Evolutionary conservation across 1,140 invertebrate genomes (phyloP), one percentile per base, ranked within the genome.

Genomic region (Drepana arcuata): DNA sequence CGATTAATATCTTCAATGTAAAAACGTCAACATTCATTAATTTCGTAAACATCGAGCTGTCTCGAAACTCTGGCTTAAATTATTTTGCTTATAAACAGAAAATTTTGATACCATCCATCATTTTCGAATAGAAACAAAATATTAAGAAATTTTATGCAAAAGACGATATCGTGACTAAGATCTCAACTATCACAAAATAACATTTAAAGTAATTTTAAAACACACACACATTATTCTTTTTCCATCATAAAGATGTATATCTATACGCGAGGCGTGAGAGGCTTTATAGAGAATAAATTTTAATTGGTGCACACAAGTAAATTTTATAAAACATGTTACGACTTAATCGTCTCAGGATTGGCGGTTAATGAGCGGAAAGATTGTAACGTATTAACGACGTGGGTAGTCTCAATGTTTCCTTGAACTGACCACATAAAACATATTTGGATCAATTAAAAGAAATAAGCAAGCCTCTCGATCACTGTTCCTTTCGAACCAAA

Each of bases 331-430:
- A 73, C 55, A 59, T 46, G 61, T 70, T 72, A 65, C 58, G 60
- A 64, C 62, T 74, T 71, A 77, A 79, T 75, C 58, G 63, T 56
- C 45, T 45, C 41, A 50, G 57, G 54, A 71, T 68, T 67, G 56
- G 53, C 48, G 55, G 47, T 64, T 79, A 75, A 79, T 74, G 69
- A 70, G 69, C 68, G 63, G 64, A 70, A 72, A 75, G 66, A 55
- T 70, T 55, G 61, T 63, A 68, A 60, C 34, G 50, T 47, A 49
- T 58, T 62, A 53, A 67, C 62, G 44, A 51, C 65, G 68, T 68
- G 66, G 70, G 64, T 48, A 68, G 65, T 68, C 63, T 40, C 25
- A 27, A 35, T 24, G 34, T 34, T 46, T 38, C 43, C 21, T 25
- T 31, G 35, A 43, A 37, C 33, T 34, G 32, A 16, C 39, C 29